Conservation (phyloP, 1,140 invertebrate species). For the Drosophila lini region DNA sequence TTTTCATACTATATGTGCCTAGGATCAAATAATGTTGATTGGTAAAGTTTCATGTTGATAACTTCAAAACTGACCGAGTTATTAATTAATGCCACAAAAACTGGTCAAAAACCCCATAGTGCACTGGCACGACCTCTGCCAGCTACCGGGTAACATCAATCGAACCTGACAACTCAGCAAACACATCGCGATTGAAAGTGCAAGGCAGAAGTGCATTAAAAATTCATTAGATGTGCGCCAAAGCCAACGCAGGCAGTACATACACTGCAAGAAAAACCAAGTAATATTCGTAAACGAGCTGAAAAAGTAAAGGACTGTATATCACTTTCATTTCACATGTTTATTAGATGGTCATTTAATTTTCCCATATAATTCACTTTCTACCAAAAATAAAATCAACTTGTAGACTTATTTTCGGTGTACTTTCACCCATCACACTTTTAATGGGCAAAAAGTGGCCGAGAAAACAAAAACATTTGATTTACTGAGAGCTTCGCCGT, state of each 20-base stretch:
- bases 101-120: too few relatives aligned
- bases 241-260: slow-evolving; percentile 11
- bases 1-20: too few relatives aligned
- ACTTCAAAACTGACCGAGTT: too few relatives aligned
- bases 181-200: slow-evolving; percentile 52
- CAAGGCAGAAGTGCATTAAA: slow-evolving; percentile 73
- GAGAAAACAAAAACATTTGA: slow-evolving; percentile 66
- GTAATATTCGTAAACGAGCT: too few relatives aligned
- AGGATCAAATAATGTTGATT: too few relatives aligned
- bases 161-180: slow-evolving; percentile 54
- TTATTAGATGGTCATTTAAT: background rate
- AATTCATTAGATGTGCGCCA: slow-evolving; percentile 63
- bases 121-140: slow-evolving; percentile 9
- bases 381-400: background rate
- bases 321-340: background rate
- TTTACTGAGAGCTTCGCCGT: slow-evolving; percentile 43
- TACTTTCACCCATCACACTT: background rate
- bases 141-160: slow-evolving; percentile 29
- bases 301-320: background rate
- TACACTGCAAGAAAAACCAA: slow-evolving; percentile 1
- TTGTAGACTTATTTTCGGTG: background rate
- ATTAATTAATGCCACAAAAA: too few relatives aligned
- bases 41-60: too few relatives aligned
- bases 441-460: slow-evolving; percentile 13
- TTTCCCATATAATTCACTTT: background rate